Evolutionary conservation across 2,797 vertebrate genomes (phyloP), one percentile per base, ranked within the genome.

Genomic region (Huso huso): DNA sequence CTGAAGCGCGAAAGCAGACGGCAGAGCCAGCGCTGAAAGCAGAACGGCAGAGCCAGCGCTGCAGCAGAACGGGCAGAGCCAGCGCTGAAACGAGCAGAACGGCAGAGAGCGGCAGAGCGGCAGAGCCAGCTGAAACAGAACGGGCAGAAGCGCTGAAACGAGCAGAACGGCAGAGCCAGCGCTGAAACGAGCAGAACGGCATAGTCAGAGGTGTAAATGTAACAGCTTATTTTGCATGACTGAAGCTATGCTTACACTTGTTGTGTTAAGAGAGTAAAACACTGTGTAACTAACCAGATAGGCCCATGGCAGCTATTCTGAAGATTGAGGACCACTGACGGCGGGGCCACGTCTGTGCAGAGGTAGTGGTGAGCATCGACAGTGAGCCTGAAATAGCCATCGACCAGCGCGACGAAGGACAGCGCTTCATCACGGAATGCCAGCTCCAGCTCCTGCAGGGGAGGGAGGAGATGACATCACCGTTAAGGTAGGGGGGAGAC

Each of bases 321-420:
- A 68, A 94, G 94, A 82, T 98, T 97, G 77, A 94, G 87, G 69
- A 95, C 92, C 5, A 99, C 95, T 59, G 93, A 83, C 0, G 93
- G 87, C 0, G 96, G 97, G 2, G 96, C 96, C 71, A 99, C 95
- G 1, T 99, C 95, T 0, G 93, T 96, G 85, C 96, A 99, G 70
- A 99, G 91, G 83, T 92, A 99, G 74, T 98, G 97, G 67, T 99
- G 96, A 50, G 97, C 96, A 1, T 99, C 96, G 15, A 95, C 96
- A 0, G 92, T 98, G 57, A 99, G 88, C 49, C 97, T 87, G 83
- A 99, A 99, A 78, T 98, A 99, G 0, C 97, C 97, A 0, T 99
- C 97, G 58, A 99, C 80, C 68, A 99, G 81, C 0, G 95, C 90
- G 0, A 90, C 88, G 13, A 99, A 92, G 10, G 95, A 93, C 74